These are phyloP conservation scores for Ernsta delagoae DNA, from an alignment of 2,888 invertebrate species.

Conservation along the genomic window DNA sequence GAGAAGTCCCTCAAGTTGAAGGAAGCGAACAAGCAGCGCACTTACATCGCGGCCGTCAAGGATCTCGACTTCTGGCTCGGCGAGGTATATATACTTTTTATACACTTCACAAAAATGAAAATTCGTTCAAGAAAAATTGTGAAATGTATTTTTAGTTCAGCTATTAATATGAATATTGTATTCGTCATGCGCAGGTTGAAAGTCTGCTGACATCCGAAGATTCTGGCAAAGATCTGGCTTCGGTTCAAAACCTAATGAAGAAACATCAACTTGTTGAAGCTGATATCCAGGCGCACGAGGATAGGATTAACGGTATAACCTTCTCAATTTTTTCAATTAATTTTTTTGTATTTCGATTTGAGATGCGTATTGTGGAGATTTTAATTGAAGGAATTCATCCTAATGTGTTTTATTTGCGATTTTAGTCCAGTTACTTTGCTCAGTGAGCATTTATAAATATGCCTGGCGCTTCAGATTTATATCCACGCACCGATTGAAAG, in stretches of 20 bases:
- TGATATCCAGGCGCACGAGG: constrained; percentile 98
- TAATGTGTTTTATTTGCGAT: too few relatives aligned
- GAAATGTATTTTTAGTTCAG: too few relatives aligned
- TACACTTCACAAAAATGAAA: neutral
- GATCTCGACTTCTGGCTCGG: constrained; percentile 99
- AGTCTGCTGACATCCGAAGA: constrained; percentile 97
- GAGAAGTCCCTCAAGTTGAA: constrained; percentile 99
- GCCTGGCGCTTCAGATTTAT: too few relatives aligned
- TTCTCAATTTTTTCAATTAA: too few relatives aligned
- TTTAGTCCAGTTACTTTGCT: too few relatives aligned
- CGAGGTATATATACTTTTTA: constrained; percentile 82
- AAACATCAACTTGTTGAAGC: constrained; percentile 99
- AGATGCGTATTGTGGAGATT: too few relatives aligned
- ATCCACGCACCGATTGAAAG: too few relatives aligned
- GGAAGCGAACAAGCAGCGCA: constrained; percentile 99
- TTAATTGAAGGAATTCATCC: too few relatives aligned
- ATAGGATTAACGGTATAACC: constrained; percentile 90
- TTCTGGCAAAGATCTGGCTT: constrained; percentile 98
- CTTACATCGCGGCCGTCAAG: constrained; percentile 82
- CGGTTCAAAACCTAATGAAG: constrained; percentile 99
- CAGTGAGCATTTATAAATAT: too few relatives aligned
- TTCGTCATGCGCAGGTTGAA: constrained; percentile 86
- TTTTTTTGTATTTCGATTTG: too few relatives aligned
- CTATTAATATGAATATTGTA: too few relatives aligned
- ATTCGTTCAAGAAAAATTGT: neutral